Percentiles rank a stretch among this genome's conserved stretches.
Evolutionary conservation across 2,113 vertebrate species (phyloP).

Genomic region (Saccopteryx bilineata): DNA sequence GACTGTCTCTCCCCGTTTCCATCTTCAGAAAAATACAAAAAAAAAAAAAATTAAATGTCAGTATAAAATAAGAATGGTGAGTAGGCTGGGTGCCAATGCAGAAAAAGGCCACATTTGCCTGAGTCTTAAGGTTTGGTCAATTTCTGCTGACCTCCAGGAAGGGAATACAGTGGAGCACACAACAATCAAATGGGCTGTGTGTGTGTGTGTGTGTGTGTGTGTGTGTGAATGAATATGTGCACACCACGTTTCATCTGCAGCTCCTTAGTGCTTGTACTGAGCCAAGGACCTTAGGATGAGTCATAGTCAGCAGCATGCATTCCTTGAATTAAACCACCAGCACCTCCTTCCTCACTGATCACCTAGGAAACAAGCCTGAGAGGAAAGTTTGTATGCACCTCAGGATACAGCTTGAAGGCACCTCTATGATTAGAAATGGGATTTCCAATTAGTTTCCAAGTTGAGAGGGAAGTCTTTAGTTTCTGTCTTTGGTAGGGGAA

Average conservation of each 20-base stretch:
- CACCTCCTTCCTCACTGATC: not conserved
- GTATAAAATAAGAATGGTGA: not conserved
- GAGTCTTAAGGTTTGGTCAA: not conserved
- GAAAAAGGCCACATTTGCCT: not conserved
- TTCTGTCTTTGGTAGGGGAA: not conserved
- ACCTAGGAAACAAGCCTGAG: conserved; percentile 30
- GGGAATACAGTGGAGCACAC: not conserved
- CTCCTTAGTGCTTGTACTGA: conserved; percentile 41
- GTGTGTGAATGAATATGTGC: not conserved
- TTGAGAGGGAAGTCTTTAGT: not conserved
- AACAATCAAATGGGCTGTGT: not conserved
- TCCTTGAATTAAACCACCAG: conserved; percentile 50
- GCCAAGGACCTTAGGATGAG: not conserved
- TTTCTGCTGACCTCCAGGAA: conserved; percentile 15
- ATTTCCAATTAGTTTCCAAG: conserved; percentile 10
- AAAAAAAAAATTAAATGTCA: not conserved
- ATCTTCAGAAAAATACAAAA: too few species aligned
- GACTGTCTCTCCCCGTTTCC: too few species aligned
- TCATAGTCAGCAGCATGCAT: conserved; percentile 19
- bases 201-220: not conserved
- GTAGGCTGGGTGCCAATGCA: not conserved
- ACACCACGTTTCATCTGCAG: not conserved
- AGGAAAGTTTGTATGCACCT: not conserved
- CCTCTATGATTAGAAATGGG: not conserved
- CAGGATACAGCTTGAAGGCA: not conserved